A percentile compares a stretch with the other conserved stretches of the same genome.
These are phyloP conservation scores for Ptychadena robeensis DNA, from an alignment of 2,797 vertebrate genomes.

Conservation along the genomic window DNA sequence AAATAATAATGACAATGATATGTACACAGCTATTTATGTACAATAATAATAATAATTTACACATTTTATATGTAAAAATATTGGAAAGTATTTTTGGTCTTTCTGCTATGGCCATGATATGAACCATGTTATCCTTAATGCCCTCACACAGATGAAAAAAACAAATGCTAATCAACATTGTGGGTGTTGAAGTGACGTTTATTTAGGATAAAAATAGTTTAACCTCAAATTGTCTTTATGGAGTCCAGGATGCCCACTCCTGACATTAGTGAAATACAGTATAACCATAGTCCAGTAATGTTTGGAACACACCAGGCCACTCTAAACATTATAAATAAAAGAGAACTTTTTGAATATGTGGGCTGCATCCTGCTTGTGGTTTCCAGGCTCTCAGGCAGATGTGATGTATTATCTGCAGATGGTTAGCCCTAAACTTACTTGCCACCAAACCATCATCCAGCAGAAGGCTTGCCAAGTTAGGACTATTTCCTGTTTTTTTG, in stretches of 20 bases:
- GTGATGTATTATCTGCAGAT: conserved; percentile 61
- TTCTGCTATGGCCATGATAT: not conserved
- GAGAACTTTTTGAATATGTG: conserved; percentile 69
- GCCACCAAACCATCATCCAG: conserved; percentile 51
- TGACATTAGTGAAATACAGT: conserved; percentile 75
- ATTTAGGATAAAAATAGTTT: conserved; percentile 27
- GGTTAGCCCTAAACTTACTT: not conserved
- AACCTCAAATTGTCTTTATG: not conserved
- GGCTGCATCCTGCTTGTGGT: conserved; percentile 75
- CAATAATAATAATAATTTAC: too few relatives aligned
- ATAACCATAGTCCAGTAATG: conserved; percentile 73
- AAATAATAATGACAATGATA: too few relatives aligned
- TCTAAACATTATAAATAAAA: conserved; percentile 77
- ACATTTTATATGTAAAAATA: too few relatives aligned
- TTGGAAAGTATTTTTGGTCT: not conserved
- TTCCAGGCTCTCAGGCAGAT: conserved; percentile 59
- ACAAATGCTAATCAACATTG: not conserved
- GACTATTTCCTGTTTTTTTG: conserved; percentile 61
- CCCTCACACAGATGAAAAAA: not conserved
- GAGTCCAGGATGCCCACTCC: conserved; percentile 17
- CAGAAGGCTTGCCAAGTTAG: conserved; percentile 45
- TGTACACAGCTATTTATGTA: too few relatives aligned
- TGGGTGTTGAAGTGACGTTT: not conserved
- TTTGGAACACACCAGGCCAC: conserved; percentile 69
- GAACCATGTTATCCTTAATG: not conserved